Evolutionary conservation across 64 coral and sea anemone species (phyloP).

Genomic region (Catalaphyllia jardinei): DNA sequence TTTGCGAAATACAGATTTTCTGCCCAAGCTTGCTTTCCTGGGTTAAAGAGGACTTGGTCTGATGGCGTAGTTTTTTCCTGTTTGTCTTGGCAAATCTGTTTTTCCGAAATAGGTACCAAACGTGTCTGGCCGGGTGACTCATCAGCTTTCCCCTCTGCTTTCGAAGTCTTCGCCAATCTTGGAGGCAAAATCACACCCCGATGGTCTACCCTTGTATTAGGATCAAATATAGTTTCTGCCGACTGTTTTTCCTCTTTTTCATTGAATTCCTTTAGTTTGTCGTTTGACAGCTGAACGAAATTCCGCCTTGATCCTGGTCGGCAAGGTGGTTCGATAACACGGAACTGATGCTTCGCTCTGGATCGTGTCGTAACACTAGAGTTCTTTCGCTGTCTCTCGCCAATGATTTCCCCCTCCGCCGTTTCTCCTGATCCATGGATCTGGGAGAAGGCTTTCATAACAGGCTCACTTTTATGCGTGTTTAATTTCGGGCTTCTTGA

Average conservation of each 20-base stretch:
- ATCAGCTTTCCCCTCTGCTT: neutral
- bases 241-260: constrained; percentile 16
- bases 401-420: neutral
- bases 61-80: neutral
- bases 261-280: constrained; percentile 50
- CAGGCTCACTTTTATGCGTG: neutral
- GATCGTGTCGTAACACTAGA: neutral
- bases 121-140: neutral
- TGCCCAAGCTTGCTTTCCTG: neutral
- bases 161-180: neutral
- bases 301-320: constrained; percentile 61
- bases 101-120: neutral
- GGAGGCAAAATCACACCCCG: constrained; percentile 35
- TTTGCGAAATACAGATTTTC: neutral
- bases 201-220: constrained; percentile 30
- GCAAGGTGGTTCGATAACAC: constrained; percentile 72
- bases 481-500: neutral
- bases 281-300: constrained; percentile 57
- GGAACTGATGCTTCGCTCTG: constrained; percentile 33
- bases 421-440: neutral
- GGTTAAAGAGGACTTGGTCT: neutral
- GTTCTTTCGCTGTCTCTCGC: neutral
- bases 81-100: neutral
- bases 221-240: constrained; percentile 28
- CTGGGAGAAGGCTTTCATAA: constrained; percentile 3